Evolutionary conservation across 2,888 invertebrate genomes (phyloP).

Genomic region (Ichneumoninae sp.): DNA sequence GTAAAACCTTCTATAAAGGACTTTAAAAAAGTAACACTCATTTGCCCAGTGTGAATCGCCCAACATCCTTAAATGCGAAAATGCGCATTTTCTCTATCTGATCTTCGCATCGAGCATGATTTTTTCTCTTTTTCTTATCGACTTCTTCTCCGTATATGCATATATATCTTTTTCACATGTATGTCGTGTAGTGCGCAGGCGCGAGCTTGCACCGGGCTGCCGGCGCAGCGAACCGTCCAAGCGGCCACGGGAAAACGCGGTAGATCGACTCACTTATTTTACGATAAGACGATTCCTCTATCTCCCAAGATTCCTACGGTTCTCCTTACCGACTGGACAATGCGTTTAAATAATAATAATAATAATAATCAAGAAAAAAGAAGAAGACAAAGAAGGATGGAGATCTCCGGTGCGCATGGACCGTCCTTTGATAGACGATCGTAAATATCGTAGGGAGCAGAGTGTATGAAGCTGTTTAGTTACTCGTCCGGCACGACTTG

Average conservation of each 20-base stretch:
- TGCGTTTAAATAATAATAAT: background rate
- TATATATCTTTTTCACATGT: constrained; percentile 4
- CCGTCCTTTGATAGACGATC: constrained; percentile 25
- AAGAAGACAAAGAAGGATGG: background rate
- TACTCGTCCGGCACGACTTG: constrained; percentile 26
- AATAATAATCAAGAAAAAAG: background rate
- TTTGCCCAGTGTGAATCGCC: too few relatives aligned
- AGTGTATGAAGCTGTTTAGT: constrained; percentile 36
- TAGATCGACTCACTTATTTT: constrained; percentile 65
- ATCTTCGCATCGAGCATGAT: constrained; percentile 61
- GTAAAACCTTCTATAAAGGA: too few relatives aligned
- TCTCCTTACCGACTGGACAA: background rate
- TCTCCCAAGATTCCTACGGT: constrained; percentile 16
- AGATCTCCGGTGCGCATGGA: background rate
- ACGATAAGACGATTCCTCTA: constrained; percentile 59
- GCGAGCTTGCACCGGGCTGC: constrained; percentile 34
- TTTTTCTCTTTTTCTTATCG: constrained; percentile 58
- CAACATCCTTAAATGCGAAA: constrained; percentile 58
- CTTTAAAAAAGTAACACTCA: too few relatives aligned
- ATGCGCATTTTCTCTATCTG: constrained; percentile 66
- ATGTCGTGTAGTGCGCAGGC: constrained; percentile 5
- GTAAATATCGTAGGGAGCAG: constrained; percentile 34
- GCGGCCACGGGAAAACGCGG: constrained; percentile 57
- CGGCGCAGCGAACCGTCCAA: constrained; percentile 47
- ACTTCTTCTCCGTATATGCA: constrained; percentile 25